Conservation (phyloP, 2,888 invertebrate genomes). For the Resseliella maxima region DNA sequence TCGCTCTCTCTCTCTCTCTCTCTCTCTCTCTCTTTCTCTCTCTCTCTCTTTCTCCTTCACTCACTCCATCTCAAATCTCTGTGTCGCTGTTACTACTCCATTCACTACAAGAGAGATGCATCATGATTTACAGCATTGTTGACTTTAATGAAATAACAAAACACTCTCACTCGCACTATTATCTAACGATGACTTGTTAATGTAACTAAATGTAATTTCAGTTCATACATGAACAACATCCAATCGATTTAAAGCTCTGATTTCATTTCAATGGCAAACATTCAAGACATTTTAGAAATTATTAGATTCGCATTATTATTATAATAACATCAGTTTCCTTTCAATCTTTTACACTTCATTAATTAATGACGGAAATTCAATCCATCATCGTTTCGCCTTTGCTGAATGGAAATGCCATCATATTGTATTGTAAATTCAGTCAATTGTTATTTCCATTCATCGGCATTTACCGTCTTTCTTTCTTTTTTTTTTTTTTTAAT, state of each 20-base stretch:
- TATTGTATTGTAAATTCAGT: too few species aligned
- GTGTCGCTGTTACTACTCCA: too few species aligned
- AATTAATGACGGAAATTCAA: constrained; percentile 34
- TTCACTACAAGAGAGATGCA: neutral
- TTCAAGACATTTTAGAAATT: neutral
- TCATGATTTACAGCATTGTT: constrained; percentile 19
- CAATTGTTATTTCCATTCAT: too few species aligned
- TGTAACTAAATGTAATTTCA: constrained; percentile 5
- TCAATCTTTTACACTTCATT: constrained; percentile 33
- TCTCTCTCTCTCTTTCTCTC: too few species aligned
- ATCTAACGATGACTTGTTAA: neutral
- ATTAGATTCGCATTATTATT: constrained; percentile 30
- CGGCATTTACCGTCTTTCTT: too few species aligned
- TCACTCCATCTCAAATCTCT: too few species aligned
- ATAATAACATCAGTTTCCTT: constrained; percentile 10
- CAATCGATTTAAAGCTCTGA: neutral
- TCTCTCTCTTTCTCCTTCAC: too few species aligned
- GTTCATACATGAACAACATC: neutral
- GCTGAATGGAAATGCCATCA: neutral
- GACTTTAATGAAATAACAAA: constrained; percentile 48
- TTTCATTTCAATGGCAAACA: neutral
- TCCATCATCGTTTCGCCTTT: neutral
- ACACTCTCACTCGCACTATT: neutral
- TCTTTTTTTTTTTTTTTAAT: too few species aligned
- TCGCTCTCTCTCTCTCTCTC: too few species aligned